phyloP scores from a whole-genome alignment of 2,888 invertebrate species.

The Ennomos quercinarius region DNA sequence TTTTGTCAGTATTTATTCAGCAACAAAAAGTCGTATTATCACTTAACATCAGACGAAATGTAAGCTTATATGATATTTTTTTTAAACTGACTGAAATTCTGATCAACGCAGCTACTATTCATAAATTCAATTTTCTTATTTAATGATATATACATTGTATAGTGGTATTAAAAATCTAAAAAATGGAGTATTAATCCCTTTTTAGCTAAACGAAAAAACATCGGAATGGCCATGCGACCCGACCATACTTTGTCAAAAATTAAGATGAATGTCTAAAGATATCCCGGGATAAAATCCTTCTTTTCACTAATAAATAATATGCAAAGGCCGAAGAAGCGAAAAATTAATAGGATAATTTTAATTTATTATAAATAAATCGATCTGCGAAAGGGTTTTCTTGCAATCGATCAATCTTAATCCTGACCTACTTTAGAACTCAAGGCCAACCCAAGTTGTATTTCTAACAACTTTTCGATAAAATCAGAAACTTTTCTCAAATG shows the following conservation, averaged over 20 bases:
- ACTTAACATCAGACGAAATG: too few relatives aligned
- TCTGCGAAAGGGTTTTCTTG: slow-evolving; percentile 14
- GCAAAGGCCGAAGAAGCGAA: slow-evolving; percentile 6
- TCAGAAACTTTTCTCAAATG: slow-evolving; percentile 1
- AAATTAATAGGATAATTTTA: slow-evolving; percentile 10
- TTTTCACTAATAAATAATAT: slow-evolving; percentile 5
- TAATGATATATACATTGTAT: too few relatives aligned
- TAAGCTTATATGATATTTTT: too few relatives aligned
- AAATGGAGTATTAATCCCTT: neutral
- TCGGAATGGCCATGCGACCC: slow-evolving; percentile 1
- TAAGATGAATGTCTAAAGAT: slow-evolving; percentile 11
- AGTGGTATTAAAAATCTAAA: too few relatives aligned
- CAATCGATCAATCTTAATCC: slow-evolving; percentile 11
- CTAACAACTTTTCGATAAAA: neutral
- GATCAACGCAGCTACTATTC: too few relatives aligned
- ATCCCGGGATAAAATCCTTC: slow-evolving; percentile 10
- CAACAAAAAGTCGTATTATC: too few relatives aligned
- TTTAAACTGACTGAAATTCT: too few relatives aligned
- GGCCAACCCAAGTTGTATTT: neutral
- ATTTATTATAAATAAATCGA: slow-evolving; percentile 15
- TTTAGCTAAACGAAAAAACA: neutral
- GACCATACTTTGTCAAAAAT: slow-evolving; percentile 16
- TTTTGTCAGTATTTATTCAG: too few relatives aligned
- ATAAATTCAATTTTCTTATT: too few relatives aligned
- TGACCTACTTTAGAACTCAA: slow-evolving; percentile 17